These are phyloP conservation scores for Heterochromis multidens DNA, from an alignment of 2,113 vertebrate genomes.

Conservation along the genomic window DNA sequence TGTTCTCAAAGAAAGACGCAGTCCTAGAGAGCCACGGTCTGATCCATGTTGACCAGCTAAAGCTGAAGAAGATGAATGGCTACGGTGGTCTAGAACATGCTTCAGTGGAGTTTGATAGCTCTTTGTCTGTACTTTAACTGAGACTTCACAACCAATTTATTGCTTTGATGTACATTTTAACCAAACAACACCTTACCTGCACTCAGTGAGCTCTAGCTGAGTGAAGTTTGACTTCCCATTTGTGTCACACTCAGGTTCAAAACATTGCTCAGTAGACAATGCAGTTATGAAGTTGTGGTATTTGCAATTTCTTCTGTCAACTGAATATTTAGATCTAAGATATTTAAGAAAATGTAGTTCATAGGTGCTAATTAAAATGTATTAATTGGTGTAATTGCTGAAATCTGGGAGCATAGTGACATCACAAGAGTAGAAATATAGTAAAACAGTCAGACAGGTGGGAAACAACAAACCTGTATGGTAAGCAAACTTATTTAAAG, in stretches of 20 bases:
- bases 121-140: conserved; percentile 62
- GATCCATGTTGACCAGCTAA: conserved; percentile 54
- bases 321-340: not conserved
- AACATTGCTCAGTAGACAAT: not conserved
- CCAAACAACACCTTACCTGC: not conserved
- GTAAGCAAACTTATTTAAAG: not conserved
- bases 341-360: not conserved
- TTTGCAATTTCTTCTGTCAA: not conserved
- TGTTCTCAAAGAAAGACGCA: conserved; percentile 76
- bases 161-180: not conserved
- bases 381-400: not conserved
- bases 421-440: not conserved
- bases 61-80: conserved; percentile 78
- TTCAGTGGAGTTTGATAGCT: conserved; percentile 75
- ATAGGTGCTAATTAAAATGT: not conserved
- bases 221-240: not conserved
- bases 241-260: not conserved
- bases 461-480: not conserved
- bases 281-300: not conserved
- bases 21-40: conserved; percentile 57
- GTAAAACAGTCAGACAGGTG: not conserved
- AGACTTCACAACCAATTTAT: not conserved
- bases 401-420: not conserved
- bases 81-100: conserved; percentile 80
- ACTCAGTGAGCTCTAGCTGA: not conserved